Percentiles rank a stretch among this genome's conserved stretches.
Conservation (phyloP, 2,888 invertebrate genomes). For the Callosobruchus maculatus region DNA sequence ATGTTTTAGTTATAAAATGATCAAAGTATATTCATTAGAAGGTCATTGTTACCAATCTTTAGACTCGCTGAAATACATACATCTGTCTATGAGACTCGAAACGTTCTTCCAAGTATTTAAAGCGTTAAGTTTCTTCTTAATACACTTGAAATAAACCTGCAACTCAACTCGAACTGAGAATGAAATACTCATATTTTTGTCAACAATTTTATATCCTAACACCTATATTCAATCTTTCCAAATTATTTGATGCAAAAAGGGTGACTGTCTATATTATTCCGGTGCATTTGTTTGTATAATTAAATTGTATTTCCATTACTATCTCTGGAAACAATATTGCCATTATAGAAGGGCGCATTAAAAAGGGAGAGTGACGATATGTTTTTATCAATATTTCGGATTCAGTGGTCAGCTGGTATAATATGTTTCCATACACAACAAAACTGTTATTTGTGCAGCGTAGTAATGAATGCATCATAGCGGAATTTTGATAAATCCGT, state of each 20-base stretch:
- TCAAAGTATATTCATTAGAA: too few relatives aligned
- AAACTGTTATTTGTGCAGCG: not conserved
- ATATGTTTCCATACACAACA: not conserved
- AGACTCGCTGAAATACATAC: too few relatives aligned
- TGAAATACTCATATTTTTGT: too few relatives aligned
- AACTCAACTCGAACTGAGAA: too few relatives aligned
- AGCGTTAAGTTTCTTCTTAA: too few relatives aligned
- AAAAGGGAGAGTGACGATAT: not conserved
- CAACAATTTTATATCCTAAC: too few relatives aligned
- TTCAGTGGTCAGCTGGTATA: not conserved
- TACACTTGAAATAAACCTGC: too few relatives aligned
- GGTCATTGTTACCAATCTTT: too few relatives aligned
- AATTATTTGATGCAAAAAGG: not conserved
- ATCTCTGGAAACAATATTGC: not conserved
- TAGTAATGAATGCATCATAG: not conserved
- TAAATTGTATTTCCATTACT: not conserved
- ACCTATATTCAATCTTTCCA: not conserved
- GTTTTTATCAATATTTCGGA: not conserved
- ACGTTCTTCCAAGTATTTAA: too few relatives aligned
- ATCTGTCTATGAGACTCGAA: too few relatives aligned
- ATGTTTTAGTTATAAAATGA: too few relatives aligned
- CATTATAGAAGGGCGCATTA: not conserved
- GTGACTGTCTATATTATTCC: not conserved
- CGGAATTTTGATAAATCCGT: not conserved
- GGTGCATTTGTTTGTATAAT: not conserved